Evolutionary conservation across 1,140 invertebrate genomes (phyloP).

Genomic region (Solenopsis invicta): DNA sequence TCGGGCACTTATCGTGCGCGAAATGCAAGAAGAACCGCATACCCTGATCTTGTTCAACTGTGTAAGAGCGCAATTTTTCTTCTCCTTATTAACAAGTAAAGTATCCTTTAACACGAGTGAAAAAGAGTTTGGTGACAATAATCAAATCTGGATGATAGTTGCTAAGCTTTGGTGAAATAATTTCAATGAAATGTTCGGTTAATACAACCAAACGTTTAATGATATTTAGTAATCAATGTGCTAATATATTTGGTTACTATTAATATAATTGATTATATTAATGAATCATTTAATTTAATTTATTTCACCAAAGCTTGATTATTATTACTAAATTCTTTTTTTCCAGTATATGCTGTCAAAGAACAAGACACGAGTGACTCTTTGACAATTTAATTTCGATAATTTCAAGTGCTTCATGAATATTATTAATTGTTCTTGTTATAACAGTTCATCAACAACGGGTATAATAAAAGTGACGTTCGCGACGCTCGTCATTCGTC

Average conservation of each 20-base stretch:
- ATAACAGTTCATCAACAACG: too few relatives aligned
- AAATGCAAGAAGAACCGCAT: not conserved
- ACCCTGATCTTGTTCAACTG: not conserved
- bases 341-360: not conserved
- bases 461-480: conserved; percentile 55
- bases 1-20: not conserved
- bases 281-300: too few relatives aligned
- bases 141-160: too few relatives aligned
- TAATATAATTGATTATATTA: too few relatives aligned
- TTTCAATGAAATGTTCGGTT: too few relatives aligned
- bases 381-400: not conserved
- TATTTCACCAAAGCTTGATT: too few relatives aligned
- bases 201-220: too few relatives aligned
- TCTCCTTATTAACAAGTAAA: not conserved
- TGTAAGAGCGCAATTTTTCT: not conserved
- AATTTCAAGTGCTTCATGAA: not conserved
- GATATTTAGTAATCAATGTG: too few relatives aligned
- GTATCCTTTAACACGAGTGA: not conserved
- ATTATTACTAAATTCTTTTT: too few relatives aligned
- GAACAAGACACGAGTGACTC: not conserved
- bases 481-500: conserved; percentile 30
- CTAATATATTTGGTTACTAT: too few relatives aligned
- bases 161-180: too few relatives aligned
- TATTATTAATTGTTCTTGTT: not conserved
- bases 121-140: not conserved